Evolutionary conservation across 2,113 vertebrate species (phyloP).

Genomic region (Xenopus laevis): DNA sequence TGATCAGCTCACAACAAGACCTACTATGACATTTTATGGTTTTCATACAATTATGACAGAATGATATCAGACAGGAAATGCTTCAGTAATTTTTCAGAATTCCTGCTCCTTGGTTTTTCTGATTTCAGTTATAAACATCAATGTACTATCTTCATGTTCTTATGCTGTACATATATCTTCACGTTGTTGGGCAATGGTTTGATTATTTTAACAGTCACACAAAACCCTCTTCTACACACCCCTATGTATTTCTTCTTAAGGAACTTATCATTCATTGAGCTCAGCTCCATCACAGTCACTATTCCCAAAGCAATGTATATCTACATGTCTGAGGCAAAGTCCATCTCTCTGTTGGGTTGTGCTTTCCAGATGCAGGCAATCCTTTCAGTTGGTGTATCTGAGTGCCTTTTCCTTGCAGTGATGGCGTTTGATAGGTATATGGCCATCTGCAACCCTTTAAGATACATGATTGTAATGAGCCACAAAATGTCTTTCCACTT

Average conservation of each 20-base stretch:
- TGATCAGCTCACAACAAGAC: too few species aligned
- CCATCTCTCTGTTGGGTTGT: conserved; percentile 26
- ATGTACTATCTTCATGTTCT: not conserved
- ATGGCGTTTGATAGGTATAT: conserved; percentile 49
- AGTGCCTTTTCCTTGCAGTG: conserved; percentile 1
- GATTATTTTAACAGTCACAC: not conserved
- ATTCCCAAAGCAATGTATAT: conserved; percentile 15
- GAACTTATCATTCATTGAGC: conserved; percentile 12
- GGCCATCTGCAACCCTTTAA: conserved; percentile 46
- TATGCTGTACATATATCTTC: not conserved
- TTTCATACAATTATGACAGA: too few species aligned
- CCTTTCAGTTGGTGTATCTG: conserved; percentile 9
- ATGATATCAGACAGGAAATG: too few species aligned
- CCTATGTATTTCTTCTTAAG: conserved; percentile 37
- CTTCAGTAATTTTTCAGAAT: not conserved
- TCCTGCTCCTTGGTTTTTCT: conserved; percentile 21
- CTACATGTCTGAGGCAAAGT: not conserved
- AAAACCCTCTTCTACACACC: conserved; percentile 1
- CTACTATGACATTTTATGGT: too few species aligned
- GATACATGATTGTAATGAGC: conserved; percentile 21
- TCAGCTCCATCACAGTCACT: conserved; percentile 4
- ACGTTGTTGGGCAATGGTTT: conserved; percentile 19
- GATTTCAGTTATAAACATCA: not conserved
- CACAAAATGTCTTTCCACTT: not conserved
- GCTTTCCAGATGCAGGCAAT: conserved; percentile 44